phyloP scores from a whole-genome alignment of 2,113 vertebrate genomes.

The Hippocampus abdominalis region DNA sequence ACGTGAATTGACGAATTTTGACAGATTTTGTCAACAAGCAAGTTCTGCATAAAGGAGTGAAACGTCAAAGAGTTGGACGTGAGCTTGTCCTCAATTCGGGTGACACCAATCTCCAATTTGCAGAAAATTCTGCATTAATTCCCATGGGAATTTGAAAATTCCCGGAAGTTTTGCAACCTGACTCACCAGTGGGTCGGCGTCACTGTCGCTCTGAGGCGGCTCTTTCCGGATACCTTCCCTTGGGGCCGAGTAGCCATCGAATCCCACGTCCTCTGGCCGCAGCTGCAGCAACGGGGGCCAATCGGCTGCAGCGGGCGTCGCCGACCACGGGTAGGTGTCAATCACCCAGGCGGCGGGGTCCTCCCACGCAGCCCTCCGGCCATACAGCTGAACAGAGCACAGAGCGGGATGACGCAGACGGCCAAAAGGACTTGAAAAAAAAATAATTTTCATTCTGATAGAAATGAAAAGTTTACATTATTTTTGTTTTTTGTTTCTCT shows the following conservation, averaged over 20 bases:
- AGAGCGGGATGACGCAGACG: background rate
- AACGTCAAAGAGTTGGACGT: no score
- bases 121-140: background rate
- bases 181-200: slow-evolving; percentile 94
- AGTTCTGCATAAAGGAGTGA: no score
- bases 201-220: slow-evolving; percentile 80
- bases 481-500: background rate
- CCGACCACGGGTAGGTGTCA: slow-evolving; percentile 91
- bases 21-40: no score
- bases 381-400: slow-evolving; percentile 78
- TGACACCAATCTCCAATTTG: background rate
- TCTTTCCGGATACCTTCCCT: slow-evolving; percentile 85
- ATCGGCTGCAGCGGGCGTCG: slow-evolving; percentile 81
- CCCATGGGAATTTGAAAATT: background rate
- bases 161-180: background rate
- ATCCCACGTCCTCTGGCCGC: slow-evolving; percentile 93
- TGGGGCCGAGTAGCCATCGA: slow-evolving; percentile 86
- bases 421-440: background rate
- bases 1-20: no score
- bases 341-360: slow-evolving; percentile 96
- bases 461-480: background rate
- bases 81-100: no score
- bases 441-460: background rate
- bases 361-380: slow-evolving; percentile 90
- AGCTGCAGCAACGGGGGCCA: slow-evolving; percentile 95